These are phyloP conservation scores for Aphis craccivora DNA, from an alignment of 1,140 invertebrate species.

Conservation along the genomic window DNA sequence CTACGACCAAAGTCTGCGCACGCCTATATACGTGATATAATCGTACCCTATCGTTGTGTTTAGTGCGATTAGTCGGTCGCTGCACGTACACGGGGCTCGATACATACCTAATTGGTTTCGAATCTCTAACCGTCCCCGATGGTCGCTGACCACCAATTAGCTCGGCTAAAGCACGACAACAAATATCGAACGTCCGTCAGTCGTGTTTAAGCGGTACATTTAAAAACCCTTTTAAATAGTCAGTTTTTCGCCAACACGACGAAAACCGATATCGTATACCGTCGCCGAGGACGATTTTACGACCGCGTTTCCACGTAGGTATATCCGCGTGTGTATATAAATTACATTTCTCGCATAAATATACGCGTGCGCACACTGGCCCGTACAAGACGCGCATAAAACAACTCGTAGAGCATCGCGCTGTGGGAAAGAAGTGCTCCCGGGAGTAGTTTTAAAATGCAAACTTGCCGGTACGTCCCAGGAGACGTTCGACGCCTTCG, in stretches of 20 bases:
- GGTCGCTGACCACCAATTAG: neutral
- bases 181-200: too few species aligned
- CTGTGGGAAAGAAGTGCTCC: conserved; percentile 53
- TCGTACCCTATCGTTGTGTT: too few species aligned
- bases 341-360: conserved; percentile 26
- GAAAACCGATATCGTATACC: neutral
- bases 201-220: neutral
- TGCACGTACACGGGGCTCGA: too few species aligned
- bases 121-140: too few species aligned
- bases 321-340: neutral
- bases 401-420: neutral
- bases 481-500: conserved; percentile 55
- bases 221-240: neutral
- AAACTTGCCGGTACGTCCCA: conserved; percentile 46
- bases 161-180: neutral
- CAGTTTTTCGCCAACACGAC: neutral
- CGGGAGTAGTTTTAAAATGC: conserved; percentile 58
- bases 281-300: conserved; percentile 8
- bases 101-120: too few species aligned
- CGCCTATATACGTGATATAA: too few species aligned
- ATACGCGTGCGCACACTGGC: neutral
- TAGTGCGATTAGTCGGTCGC: too few species aligned
- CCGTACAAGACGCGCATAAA: neutral
- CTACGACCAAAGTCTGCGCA: neutral
- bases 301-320: neutral